Conservation (phyloP, 1,140 invertebrate genomes). For the Globodera ellingtonae region DNA sequence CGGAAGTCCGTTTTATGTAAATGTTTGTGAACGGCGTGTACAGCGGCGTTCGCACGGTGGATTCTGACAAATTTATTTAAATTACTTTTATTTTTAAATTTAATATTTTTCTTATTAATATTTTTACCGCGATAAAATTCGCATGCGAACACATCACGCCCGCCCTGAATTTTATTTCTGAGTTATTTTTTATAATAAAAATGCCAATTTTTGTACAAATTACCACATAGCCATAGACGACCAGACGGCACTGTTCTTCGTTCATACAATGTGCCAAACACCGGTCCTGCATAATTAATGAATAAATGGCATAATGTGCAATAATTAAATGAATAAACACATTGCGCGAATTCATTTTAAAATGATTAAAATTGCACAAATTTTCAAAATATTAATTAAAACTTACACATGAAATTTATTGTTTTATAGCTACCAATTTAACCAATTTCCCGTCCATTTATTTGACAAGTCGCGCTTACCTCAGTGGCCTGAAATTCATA, state of each 20-base stretch:
- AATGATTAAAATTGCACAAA: too few relatives aligned
- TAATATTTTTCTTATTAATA: background rate
- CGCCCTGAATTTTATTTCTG: constrained; percentile 28
- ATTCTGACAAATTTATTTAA: background rate
- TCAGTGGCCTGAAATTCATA: constrained; percentile 52
- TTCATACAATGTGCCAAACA: constrained; percentile 21
- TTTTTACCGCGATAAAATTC: constrained; percentile 51
- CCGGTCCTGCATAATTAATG: background rate
- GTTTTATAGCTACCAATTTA: too few relatives aligned
- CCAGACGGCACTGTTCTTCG: constrained; percentile 55
- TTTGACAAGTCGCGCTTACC: constrained; percentile 6
- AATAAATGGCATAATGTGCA: background rate
- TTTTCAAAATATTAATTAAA: too few relatives aligned
- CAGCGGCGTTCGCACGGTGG: constrained; percentile 35
- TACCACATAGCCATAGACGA: constrained; percentile 57
- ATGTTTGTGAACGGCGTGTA: constrained; percentile 51
- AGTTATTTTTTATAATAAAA: background rate
- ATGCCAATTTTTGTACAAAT: background rate
- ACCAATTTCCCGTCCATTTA: too few relatives aligned
- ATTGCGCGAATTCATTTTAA: too few relatives aligned
- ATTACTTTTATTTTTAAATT: too few relatives aligned
- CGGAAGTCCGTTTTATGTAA: constrained; percentile 43
- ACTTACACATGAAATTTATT: too few relatives aligned
- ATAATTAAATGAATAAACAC: too few relatives aligned
- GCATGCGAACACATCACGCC: constrained; percentile 57